These are phyloP conservation scores for Lepisosteus oculatus DNA, from an alignment of 2,113 vertebrate species.

Conservation along the genomic window DNA sequence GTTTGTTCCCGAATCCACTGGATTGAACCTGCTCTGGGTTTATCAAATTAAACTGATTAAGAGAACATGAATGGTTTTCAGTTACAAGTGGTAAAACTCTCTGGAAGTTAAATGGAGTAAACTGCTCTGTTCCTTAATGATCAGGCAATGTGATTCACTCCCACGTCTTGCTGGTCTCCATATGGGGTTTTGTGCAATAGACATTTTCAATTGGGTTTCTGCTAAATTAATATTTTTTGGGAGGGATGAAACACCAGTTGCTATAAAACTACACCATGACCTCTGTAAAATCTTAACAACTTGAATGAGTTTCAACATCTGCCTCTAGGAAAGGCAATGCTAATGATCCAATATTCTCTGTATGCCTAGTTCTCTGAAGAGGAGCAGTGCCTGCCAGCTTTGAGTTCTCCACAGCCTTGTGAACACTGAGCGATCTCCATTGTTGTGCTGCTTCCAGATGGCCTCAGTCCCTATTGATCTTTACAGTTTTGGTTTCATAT, in stretches of 20 bases:
- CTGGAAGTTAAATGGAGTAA: neutral
- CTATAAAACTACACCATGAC: neutral
- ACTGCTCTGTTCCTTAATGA: neutral
- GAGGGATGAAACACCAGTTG: neutral
- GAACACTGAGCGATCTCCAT: neutral
- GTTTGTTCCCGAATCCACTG: slow-evolving; percentile 35
- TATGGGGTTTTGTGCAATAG: neutral
- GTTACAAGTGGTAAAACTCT: slow-evolving; percentile 25
- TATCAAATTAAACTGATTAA: slow-evolving; percentile 34
- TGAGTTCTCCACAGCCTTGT: neutral
- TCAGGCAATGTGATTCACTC: neutral
- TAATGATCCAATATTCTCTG: neutral
- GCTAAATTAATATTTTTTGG: neutral
- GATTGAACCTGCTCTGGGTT: slow-evolving; percentile 31
- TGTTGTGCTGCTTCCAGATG: neutral
- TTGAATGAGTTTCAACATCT: neutral
- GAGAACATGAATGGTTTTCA: slow-evolving; percentile 35
- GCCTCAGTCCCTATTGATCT: neutral
- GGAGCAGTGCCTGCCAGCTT: neutral
- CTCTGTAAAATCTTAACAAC: neutral
- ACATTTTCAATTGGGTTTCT: neutral
- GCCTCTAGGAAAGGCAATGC: neutral
- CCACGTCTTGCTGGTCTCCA: neutral
- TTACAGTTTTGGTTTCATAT: neutral
- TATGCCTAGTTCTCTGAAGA: neutral